Percentiles rank a stretch among this genome's conserved stretches.
These are phyloP conservation scores for Cervus canadensis DNA, from an alignment of 2,113 vertebrate species.

Conservation along the genomic window DNA sequence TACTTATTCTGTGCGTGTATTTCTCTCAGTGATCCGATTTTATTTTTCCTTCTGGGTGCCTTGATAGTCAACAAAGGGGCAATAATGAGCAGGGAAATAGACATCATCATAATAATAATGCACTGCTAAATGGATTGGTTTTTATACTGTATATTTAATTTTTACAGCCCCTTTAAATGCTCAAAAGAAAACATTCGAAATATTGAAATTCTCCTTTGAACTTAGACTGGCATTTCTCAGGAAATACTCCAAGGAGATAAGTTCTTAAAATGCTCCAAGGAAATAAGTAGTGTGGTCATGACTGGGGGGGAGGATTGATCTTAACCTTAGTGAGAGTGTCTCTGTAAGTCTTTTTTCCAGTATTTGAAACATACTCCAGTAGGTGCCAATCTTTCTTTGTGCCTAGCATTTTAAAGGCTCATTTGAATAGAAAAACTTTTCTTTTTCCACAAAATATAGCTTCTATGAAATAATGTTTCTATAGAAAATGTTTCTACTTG, in stretches of 20 bases:
- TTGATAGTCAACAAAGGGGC: constrained; percentile 53
- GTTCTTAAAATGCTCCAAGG: not conserved
- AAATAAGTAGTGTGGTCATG: not conserved
- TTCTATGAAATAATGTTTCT: not conserved
- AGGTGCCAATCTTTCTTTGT: not conserved
- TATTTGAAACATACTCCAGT: not conserved
- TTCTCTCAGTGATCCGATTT: constrained; percentile 60
- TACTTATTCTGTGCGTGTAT: constrained; percentile 57
- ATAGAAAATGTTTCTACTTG: constrained; percentile 3
- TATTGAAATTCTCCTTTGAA: constrained; percentile 30
- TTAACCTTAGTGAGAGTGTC: not conserved
- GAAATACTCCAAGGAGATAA: not conserved
- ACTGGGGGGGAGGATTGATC: not conserved
- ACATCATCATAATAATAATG: constrained; percentile 47
- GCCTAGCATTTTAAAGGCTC: not conserved
- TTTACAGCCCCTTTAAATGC: constrained; percentile 34
- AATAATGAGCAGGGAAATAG: constrained; percentile 61
- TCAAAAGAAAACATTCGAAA: constrained; percentile 37
- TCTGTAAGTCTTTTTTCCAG: not conserved
- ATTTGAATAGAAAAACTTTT: not conserved
- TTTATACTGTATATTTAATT: constrained; percentile 60
- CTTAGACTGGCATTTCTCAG: not conserved
- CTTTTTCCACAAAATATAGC: not conserved
- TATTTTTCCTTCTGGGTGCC: constrained; percentile 41
- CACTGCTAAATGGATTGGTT: constrained; percentile 40